Conservation (phyloP, 2,113 vertebrate genomes). For the Myanophis thanlyinensis region DNA sequence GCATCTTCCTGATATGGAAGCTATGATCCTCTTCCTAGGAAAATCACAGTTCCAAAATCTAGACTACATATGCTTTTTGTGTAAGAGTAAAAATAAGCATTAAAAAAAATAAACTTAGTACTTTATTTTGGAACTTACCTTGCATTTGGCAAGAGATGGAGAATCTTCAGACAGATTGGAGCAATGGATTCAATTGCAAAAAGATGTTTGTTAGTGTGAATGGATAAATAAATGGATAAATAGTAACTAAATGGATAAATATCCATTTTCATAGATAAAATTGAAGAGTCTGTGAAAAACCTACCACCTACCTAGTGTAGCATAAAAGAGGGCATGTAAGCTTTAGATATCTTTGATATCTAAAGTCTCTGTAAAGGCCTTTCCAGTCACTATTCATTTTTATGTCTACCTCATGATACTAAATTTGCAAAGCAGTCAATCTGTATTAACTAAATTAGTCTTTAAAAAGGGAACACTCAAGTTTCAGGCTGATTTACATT, state of each 20-base stretch:
- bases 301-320: conserved; percentile 49
- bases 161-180: neutral
- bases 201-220: conserved; percentile 17
- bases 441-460: neutral
- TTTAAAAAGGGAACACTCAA: neutral
- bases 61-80: neutral
- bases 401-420: neutral
- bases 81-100: neutral
- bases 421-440: neutral
- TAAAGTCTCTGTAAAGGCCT: neutral
- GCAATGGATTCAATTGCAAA: neutral
- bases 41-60: neutral
- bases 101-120: neutral
- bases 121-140: neutral
- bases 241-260: too few relatives aligned
- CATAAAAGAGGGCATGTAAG: conserved; percentile 33
- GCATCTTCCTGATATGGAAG: neutral
- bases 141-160: neutral
- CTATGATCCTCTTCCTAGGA: neutral
- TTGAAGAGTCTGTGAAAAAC: conserved; percentile 46
- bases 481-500: neutral
- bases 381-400: neutral
- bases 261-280: conserved; percentile 44
- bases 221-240: too few relatives aligned
- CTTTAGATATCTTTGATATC: conserved; percentile 41